Conservation (phyloP, 2,113 vertebrate genomes). For the Hippocampus abdominalis region DNA sequence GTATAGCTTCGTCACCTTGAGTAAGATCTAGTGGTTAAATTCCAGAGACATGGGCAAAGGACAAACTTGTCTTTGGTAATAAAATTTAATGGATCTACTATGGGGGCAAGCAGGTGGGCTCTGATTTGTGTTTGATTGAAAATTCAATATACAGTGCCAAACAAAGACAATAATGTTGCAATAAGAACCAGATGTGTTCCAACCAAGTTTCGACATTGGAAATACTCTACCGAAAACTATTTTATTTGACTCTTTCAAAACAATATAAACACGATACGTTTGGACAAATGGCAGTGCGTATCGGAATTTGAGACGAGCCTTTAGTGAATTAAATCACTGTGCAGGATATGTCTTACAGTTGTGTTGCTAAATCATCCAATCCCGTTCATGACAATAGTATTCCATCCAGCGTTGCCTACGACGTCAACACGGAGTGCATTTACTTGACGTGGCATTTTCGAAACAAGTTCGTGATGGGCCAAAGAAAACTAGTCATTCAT, state of each 20-base stretch:
- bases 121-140: background rate
- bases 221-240: no score
- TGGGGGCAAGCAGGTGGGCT: background rate
- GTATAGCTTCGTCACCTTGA: background rate
- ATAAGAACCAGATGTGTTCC: no score
- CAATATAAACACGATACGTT: no score
- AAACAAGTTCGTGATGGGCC: background rate
- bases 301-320: no score
- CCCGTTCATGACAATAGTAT: background rate
- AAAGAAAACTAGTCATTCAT: background rate
- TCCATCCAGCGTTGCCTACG: background rate
- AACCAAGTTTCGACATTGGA: no score
- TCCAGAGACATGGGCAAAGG: slow-evolving; percentile 5
- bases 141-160: background rate
- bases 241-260: no score
- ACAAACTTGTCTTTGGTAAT: slow-evolving; percentile 14
- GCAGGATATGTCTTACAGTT: no score
- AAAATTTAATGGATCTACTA: background rate
- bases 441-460: background rate
- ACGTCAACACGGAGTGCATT: background rate
- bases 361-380: no score
- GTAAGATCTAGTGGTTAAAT: background rate
- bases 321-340: no score
- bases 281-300: no score
- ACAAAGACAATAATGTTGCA: background rate